Percentiles rank a stretch among this genome's conserved stretches.
Conservation (phyloP, 2,113 vertebrate species). For the Camelus bactrianus region DNA sequence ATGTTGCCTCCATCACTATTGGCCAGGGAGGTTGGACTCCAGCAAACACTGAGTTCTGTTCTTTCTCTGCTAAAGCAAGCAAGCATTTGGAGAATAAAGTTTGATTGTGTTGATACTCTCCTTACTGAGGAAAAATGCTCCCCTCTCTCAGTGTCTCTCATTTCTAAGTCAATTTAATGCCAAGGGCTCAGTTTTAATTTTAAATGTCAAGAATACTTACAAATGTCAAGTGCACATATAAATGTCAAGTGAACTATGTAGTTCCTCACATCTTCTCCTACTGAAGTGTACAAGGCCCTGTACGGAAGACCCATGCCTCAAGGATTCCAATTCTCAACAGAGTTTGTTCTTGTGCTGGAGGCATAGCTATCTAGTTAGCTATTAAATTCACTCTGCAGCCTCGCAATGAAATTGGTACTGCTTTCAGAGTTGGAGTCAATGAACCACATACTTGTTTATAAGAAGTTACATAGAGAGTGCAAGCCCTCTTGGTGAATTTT, state of each 20-base stretch:
- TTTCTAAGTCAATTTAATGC: constrained; percentile 64
- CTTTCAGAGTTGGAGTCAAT: constrained; percentile 66
- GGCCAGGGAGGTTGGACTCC: not conserved
- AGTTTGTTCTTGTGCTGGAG: constrained; percentile 46
- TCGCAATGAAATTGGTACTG: not conserved
- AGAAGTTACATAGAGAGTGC: constrained; percentile 52
- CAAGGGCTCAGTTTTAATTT: constrained; percentile 56
- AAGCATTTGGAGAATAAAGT: constrained; percentile 43
- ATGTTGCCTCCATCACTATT: not conserved
- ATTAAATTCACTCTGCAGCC: constrained; percentile 49
- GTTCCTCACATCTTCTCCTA: constrained; percentile 53
- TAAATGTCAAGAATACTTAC: constrained; percentile 76
- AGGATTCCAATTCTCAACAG: constrained; percentile 37
- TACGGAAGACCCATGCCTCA: not conserved
- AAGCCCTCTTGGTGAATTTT: constrained; percentile 58
- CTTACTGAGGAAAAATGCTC: constrained; percentile 34
- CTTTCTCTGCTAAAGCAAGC: constrained; percentile 38
- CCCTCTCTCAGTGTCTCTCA: constrained; percentile 41
- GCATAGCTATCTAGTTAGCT: constrained; percentile 32
- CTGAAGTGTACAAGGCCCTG: constrained; percentile 27
- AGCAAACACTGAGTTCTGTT: constrained; percentile 21
- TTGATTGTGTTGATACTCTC: constrained; percentile 15
- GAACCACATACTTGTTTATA: constrained; percentile 66
- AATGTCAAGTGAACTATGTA: constrained; percentile 73
- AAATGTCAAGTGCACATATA: constrained; percentile 73